Percentiles rank a stretch among this genome's conserved stretches.
Evolutionary conservation across 2,888 invertebrate species (phyloP).

Genomic region (Cheilosia impressa): DNA sequence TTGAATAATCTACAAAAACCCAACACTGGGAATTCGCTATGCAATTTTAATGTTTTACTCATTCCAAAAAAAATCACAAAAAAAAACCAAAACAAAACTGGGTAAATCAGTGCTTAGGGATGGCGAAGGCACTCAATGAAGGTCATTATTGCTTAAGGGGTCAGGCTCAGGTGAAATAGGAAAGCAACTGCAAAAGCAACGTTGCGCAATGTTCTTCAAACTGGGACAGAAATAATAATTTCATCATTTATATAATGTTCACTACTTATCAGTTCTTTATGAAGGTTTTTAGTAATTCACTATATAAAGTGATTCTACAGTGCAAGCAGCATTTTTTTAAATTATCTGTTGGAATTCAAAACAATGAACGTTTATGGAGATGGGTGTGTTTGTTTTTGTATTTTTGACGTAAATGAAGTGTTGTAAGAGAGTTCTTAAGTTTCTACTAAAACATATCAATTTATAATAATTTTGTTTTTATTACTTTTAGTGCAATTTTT

Average conservation of each 20-base stretch:
- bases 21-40: slow-evolving; percentile 64
- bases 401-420: slow-evolving; percentile 42
- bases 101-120: slow-evolving; percentile 42
- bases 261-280: slow-evolving; percentile 30
- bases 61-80: slow-evolving; percentile 64
- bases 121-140: slow-evolving; percentile 25
- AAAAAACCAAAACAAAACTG: slow-evolving; percentile 7
- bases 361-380: slow-evolving; percentile 48
- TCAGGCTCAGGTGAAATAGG: slow-evolving; percentile 24
- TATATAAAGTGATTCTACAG: slow-evolving; percentile 39
- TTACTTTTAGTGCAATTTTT: slow-evolving; percentile 21
- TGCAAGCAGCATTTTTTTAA: slow-evolving; percentile 44
- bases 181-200: slow-evolving; percentile 40
- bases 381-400: slow-evolving; percentile 56
- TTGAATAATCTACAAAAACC: slow-evolving; percentile 63
- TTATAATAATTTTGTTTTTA: neutral
- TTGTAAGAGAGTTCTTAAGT: slow-evolving; percentile 24
- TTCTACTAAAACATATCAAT: slow-evolving; percentile 6
- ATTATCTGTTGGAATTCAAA: slow-evolving; percentile 13
- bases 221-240: slow-evolving; percentile 18
- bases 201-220: slow-evolving; percentile 24
- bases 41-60: slow-evolving; percentile 70
- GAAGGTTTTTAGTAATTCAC: slow-evolving; percentile 5
- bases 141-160: slow-evolving; percentile 35
- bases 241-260: slow-evolving; percentile 21